Evolutionary conservation across 2,113 vertebrate genomes (phyloP), one percentile per base, ranked within the genome.

Genomic region (Platycercus adscitus): DNA sequence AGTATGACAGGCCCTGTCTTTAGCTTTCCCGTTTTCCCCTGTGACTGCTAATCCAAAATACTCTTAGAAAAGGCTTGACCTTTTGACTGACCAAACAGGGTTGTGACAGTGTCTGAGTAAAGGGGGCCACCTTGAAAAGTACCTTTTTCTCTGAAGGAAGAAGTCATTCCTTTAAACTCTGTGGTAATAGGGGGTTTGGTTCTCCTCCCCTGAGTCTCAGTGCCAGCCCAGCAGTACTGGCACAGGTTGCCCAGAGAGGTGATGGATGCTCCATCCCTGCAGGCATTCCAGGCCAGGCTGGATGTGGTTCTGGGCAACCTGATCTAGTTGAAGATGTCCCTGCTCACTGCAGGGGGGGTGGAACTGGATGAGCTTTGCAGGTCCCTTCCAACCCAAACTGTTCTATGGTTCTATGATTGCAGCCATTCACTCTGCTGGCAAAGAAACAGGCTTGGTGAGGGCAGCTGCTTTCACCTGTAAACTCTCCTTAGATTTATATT

Each of bases 351-450:
- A 58, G 21, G 20, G 9, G 56, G 9, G 21, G 16, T 58, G 56
- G 56, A 35, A 58, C 33, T 24, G 56, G 56, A 24, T 35, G 56
- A 58, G 13, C 33, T 35, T 58, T 15, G 33, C 15, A 58, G 56
- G 33, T 58, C 56, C 21, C 21, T 58, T 58, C 21, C 33, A 58
- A 35, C 33, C 33, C 33, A 58, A 58, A 58, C 56, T 7, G 9
- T 58, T 58, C 20, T 58, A 4, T 56, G 31, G 9, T n/a, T n/a
- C 33, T 58, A 23, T 35, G 20, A 15, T 58, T 50, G 7, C 6
- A 14, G 28, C n/a, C n/a, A 0, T n/a, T 82, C n/a, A 7, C 0
- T 0, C 15, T 63, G n/a, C 20, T 37, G 50, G 13, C 43, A 25
- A 43, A 65, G 55, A 23, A 52, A 17, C 52, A 39, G 60, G 9